A percentile compares a stretch with the other conserved stretches of the same genome.
These are phyloP conservation scores for Hylyphantes graminicola DNA, from an alignment of 1,140 invertebrate species.

Conservation along the genomic window DNA sequence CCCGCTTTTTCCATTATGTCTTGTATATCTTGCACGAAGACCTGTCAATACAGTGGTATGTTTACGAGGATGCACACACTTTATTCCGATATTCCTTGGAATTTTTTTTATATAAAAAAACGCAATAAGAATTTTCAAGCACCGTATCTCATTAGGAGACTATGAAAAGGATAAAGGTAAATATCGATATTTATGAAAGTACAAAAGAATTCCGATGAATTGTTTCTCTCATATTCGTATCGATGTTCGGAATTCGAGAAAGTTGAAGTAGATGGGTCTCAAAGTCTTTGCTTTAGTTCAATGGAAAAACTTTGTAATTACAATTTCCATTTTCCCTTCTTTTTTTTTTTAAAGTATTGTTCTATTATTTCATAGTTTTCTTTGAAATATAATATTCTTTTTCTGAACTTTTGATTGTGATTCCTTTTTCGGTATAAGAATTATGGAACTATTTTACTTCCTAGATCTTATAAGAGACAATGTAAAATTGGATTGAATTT, in stretches of 20 bases:
- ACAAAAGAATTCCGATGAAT: constrained; percentile 3
- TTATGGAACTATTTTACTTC: no score
- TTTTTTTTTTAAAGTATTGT: no score
- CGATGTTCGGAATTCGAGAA: constrained; percentile 22
- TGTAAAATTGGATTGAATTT: no score
- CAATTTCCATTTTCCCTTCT: no score
- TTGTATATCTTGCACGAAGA: neutral
- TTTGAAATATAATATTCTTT: no score
- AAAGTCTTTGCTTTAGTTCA: no score
- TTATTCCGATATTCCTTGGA: neutral
- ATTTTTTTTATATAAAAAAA: constrained; percentile 5
- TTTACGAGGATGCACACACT: neutral
- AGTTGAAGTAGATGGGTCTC: neutral
- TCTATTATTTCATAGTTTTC: no score
- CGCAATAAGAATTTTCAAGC: constrained; percentile 12
- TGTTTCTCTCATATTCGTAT: constrained; percentile 23
- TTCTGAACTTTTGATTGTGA: no score
- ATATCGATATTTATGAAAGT: constrained; percentile 23
- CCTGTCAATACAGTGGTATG: neutral
- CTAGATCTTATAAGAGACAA: no score
- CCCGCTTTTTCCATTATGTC: neutral
- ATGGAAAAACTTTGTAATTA: no score
- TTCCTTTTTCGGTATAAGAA: no score
- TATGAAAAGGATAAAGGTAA: constrained; percentile 2
- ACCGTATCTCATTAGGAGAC: constrained; percentile 23